Evolutionary conservation across 2,888 invertebrate genomes (phyloP).

Genomic region (Andricus curvator): DNA sequence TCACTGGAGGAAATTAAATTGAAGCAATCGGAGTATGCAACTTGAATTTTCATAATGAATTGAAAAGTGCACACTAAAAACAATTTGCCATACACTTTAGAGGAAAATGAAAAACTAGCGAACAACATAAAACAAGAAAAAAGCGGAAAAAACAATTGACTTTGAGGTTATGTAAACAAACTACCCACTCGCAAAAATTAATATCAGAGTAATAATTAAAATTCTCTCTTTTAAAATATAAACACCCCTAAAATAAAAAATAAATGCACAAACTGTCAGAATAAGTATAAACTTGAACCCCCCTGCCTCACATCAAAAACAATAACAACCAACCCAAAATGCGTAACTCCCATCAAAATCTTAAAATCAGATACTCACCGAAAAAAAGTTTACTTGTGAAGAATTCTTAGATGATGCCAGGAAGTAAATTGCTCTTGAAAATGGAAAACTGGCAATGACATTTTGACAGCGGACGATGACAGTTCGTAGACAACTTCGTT

Average conservation of each 20-base stretch:
- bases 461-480: constrained; percentile 45
- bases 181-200: not conserved
- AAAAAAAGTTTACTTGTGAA: not conserved
- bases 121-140: not conserved
- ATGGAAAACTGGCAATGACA: constrained; percentile 45
- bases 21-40: too few species aligned
- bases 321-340: not conserved
- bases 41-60: too few species aligned
- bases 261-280: not conserved
- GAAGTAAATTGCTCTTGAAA: constrained; percentile 12
- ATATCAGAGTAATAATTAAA: not conserved
- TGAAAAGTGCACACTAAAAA: not conserved
- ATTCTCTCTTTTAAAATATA: not conserved
- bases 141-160: not conserved
- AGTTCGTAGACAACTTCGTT: constrained; percentile 9
- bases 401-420: constrained; percentile 7
- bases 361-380: constrained; percentile 2
- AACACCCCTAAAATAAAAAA: not conserved
- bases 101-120: not conserved
- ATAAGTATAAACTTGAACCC: not conserved
- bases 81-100: too few species aligned
- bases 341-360: not conserved
- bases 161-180: constrained; percentile 19
- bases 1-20: not conserved
- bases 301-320: not conserved